Conservation (phyloP, 2,888 invertebrate species). For the Eristalinus aeneus region DNA sequence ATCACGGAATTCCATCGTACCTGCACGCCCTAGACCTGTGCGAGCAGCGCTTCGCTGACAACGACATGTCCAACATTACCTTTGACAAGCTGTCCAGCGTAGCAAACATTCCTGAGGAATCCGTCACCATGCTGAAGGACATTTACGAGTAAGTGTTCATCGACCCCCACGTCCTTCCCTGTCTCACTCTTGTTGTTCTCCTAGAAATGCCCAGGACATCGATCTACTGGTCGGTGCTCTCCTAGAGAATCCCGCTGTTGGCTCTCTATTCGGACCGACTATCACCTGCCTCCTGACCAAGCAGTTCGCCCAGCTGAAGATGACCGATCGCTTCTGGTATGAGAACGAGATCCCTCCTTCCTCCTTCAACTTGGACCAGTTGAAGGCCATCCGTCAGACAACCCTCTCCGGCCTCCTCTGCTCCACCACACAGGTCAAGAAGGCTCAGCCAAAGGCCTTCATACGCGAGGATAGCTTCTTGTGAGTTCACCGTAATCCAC, state of each 20-base stretch:
- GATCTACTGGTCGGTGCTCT: conserved; percentile 93
- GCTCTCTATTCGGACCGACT: conserved; percentile 93
- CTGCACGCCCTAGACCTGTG: conserved; percentile 86
- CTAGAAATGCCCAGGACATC: conserved; percentile 87
- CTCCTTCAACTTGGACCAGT: conserved; percentile 88
- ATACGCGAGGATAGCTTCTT: conserved; percentile 92
- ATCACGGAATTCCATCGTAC: conserved; percentile 91
- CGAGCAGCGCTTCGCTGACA: conserved; percentile 74
- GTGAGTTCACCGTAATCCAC: conserved; percentile 81
- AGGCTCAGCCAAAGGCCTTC: conserved; percentile 92
- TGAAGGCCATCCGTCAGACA: conserved; percentile 90
- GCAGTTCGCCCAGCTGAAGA: conserved; percentile 91
- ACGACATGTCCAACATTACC: conserved; percentile 74
- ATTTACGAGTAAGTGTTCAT: conserved; percentile 84
- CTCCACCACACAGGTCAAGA: conserved; percentile 85
- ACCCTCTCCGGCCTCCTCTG: conserved; percentile 91
- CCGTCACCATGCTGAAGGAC: conserved; percentile 84
- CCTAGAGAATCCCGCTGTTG: conserved; percentile 89
- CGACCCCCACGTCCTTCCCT: too few relatives aligned
- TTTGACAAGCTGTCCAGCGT: conserved; percentile 75
- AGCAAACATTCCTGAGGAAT: conserved; percentile 80
- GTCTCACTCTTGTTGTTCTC: conserved; percentile 65
- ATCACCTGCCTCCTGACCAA: conserved; percentile 91
- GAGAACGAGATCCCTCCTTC: conserved; percentile 96
- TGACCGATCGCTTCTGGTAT: conserved; percentile 97